phyloP scores from a whole-genome alignment of 2,797 vertebrate species.

The Chloroceryle inda region DNA sequence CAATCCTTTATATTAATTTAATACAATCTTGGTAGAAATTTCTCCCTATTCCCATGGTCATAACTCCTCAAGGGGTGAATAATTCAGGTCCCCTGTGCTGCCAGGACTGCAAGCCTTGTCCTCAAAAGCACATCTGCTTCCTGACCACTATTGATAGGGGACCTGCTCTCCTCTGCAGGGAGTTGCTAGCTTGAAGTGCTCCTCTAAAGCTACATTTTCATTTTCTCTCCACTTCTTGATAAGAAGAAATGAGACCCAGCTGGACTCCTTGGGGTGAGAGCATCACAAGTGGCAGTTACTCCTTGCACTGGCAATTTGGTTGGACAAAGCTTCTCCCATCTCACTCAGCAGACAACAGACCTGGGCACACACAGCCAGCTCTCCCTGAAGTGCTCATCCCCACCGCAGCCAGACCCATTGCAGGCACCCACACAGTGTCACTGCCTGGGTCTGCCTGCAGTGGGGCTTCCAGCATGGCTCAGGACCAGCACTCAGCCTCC shows the following conservation, averaged over 20 bases:
- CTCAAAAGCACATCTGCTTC: not conserved
- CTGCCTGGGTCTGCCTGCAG: accelerated
- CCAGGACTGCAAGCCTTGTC: not conserved
- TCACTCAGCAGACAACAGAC: not conserved
- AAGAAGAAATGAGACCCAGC: not conserved
- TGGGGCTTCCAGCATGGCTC: not conserved
- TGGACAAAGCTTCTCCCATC: not conserved
- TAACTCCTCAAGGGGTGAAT: not conserved
- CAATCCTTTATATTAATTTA: not conserved
- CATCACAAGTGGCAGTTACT: not conserved
- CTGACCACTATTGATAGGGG: not conserved
- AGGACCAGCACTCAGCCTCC: accelerated
- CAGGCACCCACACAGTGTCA: not conserved
- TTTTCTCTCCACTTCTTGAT: not conserved
- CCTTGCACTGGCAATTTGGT: not conserved
- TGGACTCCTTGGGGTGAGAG: not conserved
- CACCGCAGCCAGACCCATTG: accelerated
- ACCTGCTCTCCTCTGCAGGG: not conserved
- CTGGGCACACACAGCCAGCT: not conserved
- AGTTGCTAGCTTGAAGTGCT: not conserved
- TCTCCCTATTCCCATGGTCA: not conserved
- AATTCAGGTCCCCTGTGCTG: not conserved
- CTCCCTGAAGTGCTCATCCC: not conserved
- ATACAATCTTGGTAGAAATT: not conserved
- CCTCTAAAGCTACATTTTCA: not conserved